Conservation (phyloP, 2,113 vertebrate genomes). For the Columba livia region DNA sequence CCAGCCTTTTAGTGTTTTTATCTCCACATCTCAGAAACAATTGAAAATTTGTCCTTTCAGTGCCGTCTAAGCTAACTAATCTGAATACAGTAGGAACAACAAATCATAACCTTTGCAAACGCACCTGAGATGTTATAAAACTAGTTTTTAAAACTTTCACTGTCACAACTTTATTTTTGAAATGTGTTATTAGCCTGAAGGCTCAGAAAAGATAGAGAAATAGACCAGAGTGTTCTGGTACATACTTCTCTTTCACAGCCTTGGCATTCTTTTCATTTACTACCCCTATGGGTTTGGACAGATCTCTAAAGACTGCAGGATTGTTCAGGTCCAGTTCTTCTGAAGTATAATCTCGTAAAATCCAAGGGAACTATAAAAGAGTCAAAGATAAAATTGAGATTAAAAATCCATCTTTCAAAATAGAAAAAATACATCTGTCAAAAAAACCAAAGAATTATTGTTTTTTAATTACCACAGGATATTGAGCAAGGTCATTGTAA, state of each 20-base stretch:
- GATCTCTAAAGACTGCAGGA: conserved; percentile 90
- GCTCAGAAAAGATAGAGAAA: not conserved
- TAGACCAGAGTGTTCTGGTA: not conserved
- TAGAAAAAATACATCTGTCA: not conserved
- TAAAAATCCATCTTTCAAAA: not conserved
- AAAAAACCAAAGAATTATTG: not conserved
- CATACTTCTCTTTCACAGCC: conserved; percentile 89
- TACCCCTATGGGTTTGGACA: conserved; percentile 94
- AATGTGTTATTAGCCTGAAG: not conserved
- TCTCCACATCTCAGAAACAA: not conserved
- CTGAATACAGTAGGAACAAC: not conserved
- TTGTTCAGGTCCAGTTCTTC: conserved; percentile 93
- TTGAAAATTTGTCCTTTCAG: not conserved
- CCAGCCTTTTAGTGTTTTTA: not conserved
- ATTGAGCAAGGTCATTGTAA: conserved; percentile 96
- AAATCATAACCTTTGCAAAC: not conserved
- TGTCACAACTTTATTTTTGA: not conserved
- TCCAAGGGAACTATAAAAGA: conserved; percentile 90
- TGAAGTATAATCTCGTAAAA: conserved; percentile 92
- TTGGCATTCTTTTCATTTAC: conserved; percentile 94
- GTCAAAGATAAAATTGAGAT: conserved; percentile 5
- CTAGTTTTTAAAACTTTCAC: not conserved
- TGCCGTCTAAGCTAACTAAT: not conserved
- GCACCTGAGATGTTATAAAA: not conserved
- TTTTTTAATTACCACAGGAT: conserved; percentile 87